These are phyloP conservation scores for Megathymus violae DNA, from an alignment of 1,140 invertebrate genomes.

Conservation along the genomic window DNA sequence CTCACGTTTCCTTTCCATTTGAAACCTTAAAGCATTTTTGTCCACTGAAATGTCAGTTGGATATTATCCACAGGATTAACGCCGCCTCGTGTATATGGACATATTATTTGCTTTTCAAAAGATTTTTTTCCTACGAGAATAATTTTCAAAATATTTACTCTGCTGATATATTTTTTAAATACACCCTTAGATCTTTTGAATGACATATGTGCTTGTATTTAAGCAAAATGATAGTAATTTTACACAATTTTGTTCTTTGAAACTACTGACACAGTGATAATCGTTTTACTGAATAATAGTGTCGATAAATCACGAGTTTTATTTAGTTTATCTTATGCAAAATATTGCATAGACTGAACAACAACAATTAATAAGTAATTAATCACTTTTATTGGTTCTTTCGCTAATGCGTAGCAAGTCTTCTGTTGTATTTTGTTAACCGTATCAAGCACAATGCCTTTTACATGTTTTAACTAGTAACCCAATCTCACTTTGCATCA, in stretches of 20 bases:
- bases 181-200: background rate
- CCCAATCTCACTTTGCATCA: too few species aligned
- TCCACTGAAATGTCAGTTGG: conserved; percentile 47
- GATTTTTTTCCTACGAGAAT: conserved; percentile 12
- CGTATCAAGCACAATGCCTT: too few species aligned
- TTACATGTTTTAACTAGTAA: too few species aligned
- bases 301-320: too few species aligned
- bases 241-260: conserved; percentile 1
- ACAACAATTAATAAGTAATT: background rate
- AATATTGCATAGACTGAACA: too few species aligned
- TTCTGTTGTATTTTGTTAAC: background rate
- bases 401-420: background rate
- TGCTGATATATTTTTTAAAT: background rate
- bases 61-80: conserved; percentile 30
- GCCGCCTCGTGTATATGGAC: conserved; percentile 20
- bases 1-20: conserved; percentile 56
- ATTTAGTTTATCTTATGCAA: too few species aligned
- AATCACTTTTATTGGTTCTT: conserved; percentile 9
- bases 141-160: conserved; percentile 6
- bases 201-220: background rate
- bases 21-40: conserved; percentile 62
- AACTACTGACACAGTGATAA: background rate
- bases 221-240: background rate
- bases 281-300: background rate
- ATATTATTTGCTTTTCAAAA: conserved; percentile 32